Conservation (phyloP, 2,113 vertebrate species). For the Anoplopoma fimbria region DNA sequence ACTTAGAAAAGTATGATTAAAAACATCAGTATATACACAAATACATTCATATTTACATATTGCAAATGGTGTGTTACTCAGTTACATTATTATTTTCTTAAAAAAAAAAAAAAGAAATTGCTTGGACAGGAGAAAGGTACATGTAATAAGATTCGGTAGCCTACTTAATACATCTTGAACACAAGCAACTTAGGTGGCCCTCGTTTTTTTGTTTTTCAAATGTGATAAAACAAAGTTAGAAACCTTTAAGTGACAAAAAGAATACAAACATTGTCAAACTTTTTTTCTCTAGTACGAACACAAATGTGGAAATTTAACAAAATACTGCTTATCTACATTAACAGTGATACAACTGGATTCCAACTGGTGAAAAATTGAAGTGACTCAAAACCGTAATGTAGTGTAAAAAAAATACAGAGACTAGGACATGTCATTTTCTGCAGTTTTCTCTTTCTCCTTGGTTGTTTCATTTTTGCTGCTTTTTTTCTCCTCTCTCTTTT, state of each 20-base stretch:
- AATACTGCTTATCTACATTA: slow-evolving; percentile 66
- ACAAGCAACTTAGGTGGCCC: slow-evolving; percentile 57
- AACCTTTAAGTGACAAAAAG: slow-evolving; percentile 54
- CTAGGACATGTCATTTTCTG: slow-evolving; percentile 75
- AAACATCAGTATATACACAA: slow-evolving; percentile 87
- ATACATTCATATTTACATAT: slow-evolving; percentile 87
- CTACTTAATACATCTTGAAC: slow-evolving; percentile 24
- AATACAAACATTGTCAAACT: slow-evolving; percentile 66
- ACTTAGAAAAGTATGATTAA: slow-evolving; percentile 86
- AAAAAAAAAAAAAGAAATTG: slow-evolving; percentile 70
- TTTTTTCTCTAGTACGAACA: slow-evolving; percentile 45
- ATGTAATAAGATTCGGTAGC: slow-evolving; percentile 46
- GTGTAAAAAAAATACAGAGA: slow-evolving; percentile 53
- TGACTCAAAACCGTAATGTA: slow-evolving; percentile 25
- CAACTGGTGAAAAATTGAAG: slow-evolving; percentile 20
- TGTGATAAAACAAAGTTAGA: slow-evolving; percentile 62
- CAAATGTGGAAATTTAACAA: slow-evolving; percentile 58
- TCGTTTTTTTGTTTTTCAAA: slow-evolving; percentile 37
- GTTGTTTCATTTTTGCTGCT: slow-evolving; percentile 84
- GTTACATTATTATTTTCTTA: slow-evolving; percentile 63
- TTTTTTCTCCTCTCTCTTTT: slow-evolving; percentile 86
- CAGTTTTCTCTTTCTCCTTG: slow-evolving; percentile 83
- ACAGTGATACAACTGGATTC: slow-evolving; percentile 40
- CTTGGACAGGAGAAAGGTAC: slow-evolving; percentile 54
- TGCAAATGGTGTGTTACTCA: slow-evolving; percentile 60